Percentiles rank a stretch among this genome's conserved stretches.
Evolutionary conservation across 1,140 invertebrate species (phyloP).

Genomic region (Himalopsyche phryganea): DNA sequence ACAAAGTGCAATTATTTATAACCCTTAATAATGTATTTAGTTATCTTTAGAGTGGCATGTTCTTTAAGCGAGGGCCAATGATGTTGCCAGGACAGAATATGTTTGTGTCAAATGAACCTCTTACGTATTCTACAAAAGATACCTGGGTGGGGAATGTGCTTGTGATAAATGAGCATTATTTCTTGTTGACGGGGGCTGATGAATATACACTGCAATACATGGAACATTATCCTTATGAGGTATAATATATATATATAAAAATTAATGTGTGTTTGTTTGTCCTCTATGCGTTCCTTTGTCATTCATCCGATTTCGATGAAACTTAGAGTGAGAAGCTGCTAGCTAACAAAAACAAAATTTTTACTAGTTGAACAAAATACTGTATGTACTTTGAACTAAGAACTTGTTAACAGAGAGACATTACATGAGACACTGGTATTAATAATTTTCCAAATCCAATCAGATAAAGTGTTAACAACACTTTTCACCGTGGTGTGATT

Average conservation of each 20-base stretch:
- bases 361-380: not conserved
- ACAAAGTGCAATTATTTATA: too few relatives aligned
- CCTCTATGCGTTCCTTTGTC: too few relatives aligned
- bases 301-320: too few relatives aligned
- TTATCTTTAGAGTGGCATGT: slow-evolving; percentile 62
- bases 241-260: slow-evolving; percentile 42
- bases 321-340: too few relatives aligned
- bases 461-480: not conserved
- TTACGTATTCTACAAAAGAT: slow-evolving; percentile 69
- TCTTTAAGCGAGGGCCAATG: slow-evolving; percentile 64
- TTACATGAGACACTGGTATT: not conserved
- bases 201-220: slow-evolving; percentile 83
- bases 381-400: not conserved
- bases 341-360: not conserved
- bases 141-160: slow-evolving; percentile 78
- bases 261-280: too few relatives aligned
- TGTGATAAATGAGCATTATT: slow-evolving; percentile 72
- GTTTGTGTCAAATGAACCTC: slow-evolving; percentile 63
- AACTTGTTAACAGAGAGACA: not conserved
- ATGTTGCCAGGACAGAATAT: slow-evolving; percentile 71
- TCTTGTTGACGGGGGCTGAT: slow-evolving; percentile 75
- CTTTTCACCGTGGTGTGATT: too few relatives aligned
- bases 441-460: not conserved
- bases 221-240: slow-evolving; percentile 75
- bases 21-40: too few relatives aligned